phyloP scores from a whole-genome alignment of 2,888 invertebrate species.

The Cylloceria caligata region DNA sequence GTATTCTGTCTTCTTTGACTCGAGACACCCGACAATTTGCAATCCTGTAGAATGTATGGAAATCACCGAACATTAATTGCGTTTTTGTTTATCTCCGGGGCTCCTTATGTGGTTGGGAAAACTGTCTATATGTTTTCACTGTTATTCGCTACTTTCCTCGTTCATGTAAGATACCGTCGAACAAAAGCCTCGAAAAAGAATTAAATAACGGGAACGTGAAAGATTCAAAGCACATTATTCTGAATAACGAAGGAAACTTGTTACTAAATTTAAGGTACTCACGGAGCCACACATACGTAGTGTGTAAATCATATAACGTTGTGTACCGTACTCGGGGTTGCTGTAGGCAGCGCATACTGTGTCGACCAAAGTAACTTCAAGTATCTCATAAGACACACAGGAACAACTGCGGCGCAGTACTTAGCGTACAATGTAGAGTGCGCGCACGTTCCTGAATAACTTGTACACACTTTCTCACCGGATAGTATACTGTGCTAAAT shows the following conservation, averaged over 20 bases:
- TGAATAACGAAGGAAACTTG: conserved; percentile 1
- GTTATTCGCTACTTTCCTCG: not conserved
- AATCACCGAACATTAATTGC: conserved; percentile 48
- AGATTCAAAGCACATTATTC: conserved; percentile 13
- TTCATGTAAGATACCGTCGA: not conserved
- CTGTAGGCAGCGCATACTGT: conserved; percentile 41
- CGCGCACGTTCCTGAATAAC: conserved; percentile 65
- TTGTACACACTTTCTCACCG: conserved; percentile 63
- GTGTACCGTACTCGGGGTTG: conserved; percentile 18
- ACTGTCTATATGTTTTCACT: conserved; percentile 49
- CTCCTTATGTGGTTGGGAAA: conserved; percentile 43
- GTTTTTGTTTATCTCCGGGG: conserved; percentile 31
- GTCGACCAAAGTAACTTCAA: conserved; percentile 60
- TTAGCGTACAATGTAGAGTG: conserved; percentile 60
- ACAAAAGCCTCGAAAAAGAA: not conserved
- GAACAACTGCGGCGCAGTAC: conserved; percentile 64
- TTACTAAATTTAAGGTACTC: conserved; percentile 14
- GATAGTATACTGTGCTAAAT: conserved; percentile 39
- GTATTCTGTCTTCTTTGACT: conserved; percentile 67
- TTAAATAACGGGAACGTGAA: not conserved
- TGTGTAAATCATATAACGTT: not conserved
- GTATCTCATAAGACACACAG: conserved; percentile 65
- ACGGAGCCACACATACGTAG: not conserved
- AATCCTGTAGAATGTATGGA: conserved; percentile 56
- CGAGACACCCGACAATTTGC: conserved; percentile 69